Evolutionary conservation across 1,140 invertebrate genomes (phyloP), one percentile per base, ranked within the genome.

Genomic region (Ips typographus): DNA sequence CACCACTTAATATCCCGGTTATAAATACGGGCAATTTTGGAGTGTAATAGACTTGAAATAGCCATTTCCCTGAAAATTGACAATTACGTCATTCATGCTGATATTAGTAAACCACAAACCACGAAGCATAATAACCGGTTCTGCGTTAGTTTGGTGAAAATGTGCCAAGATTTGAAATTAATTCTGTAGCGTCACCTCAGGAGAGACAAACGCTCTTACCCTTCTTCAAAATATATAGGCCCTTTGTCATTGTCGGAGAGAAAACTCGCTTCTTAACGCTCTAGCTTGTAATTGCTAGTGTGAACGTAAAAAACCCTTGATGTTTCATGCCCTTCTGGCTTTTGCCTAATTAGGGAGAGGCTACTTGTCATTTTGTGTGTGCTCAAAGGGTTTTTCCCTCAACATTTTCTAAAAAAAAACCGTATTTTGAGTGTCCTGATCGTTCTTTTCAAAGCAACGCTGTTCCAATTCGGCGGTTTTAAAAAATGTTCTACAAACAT

Each of bases 251-350:
- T 68, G 66, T 62, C 59, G 43, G 49, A 56, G 66, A 62, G 66
- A 68, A 68, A 68, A 49, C 59, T 68, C 47, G 52, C 59, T 68
- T 61, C 66, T 61, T 49, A 51, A 62, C 44, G 40, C 66, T 47
- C 44, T 22, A 62, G 36, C 51, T 55, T 69, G 60, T 72, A 72
- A 72, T 72, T 72, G 71, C 61, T 63, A 68, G 65, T 72, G 71
- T 66, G 71, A 72, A 72, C 65, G 65, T 72, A 66, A 65, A 72
- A 22, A 72, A 67, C 71, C 53, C 66, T 72, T 63, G 52, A 67
- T 55, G 58, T 62, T 72, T 68, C 71, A 72, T 72, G 65, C 58
- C 65, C 71, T 72, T 65, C 66, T 69, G 66, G 71, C 65, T 72
- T 68, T 61, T 69, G 60, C 66, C 71, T 72, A 72, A 72, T 72